Evolutionary conservation across 2,888 invertebrate genomes (phyloP).

Genomic region (Thymelicus sylvestris): DNA sequence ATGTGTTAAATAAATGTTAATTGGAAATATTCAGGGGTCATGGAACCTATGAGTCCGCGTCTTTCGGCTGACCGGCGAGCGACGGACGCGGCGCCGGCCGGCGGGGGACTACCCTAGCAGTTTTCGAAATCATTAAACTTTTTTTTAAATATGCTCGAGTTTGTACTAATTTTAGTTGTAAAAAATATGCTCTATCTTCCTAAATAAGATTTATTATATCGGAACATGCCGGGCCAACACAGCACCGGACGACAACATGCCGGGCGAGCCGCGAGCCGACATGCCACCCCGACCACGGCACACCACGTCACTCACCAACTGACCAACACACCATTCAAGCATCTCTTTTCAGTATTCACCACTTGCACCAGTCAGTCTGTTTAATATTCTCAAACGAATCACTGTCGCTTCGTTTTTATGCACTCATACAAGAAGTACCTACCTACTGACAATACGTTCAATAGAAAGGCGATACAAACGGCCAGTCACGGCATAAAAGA

Average conservation of each 20-base stretch:
- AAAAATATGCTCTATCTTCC: too few species aligned
- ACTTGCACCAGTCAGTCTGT: conserved; percentile 12
- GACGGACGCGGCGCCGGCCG: neutral
- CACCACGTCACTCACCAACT: conserved; percentile 25
- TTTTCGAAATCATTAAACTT: too few species aligned
- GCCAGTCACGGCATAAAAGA: conserved; percentile 8
- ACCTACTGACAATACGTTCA: conserved; percentile 9
- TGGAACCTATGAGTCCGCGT: conserved; percentile 26
- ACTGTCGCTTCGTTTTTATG: conserved; percentile 18
- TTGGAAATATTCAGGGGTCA: conserved; percentile 31
- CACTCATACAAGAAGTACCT: conserved; percentile 5
- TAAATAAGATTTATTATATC: too few species aligned
- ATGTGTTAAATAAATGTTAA: conserved; percentile 20
- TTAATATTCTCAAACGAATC: conserved; percentile 26
- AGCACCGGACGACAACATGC: neutral
- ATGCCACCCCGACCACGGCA: neutral
- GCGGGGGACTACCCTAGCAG: too few species aligned
- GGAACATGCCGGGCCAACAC: neutral
- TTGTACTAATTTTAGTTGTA: too few species aligned
- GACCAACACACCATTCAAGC: conserved; percentile 13
- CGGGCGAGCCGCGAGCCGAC: neutral
- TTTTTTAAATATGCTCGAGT: too few species aligned
- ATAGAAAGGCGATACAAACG: conserved; percentile 22
- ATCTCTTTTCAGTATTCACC: conserved; percentile 28
- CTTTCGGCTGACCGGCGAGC: conserved; percentile 10